Conservation (phyloP, 1,140 invertebrate species). For the Cotesia vestalis region DNA sequence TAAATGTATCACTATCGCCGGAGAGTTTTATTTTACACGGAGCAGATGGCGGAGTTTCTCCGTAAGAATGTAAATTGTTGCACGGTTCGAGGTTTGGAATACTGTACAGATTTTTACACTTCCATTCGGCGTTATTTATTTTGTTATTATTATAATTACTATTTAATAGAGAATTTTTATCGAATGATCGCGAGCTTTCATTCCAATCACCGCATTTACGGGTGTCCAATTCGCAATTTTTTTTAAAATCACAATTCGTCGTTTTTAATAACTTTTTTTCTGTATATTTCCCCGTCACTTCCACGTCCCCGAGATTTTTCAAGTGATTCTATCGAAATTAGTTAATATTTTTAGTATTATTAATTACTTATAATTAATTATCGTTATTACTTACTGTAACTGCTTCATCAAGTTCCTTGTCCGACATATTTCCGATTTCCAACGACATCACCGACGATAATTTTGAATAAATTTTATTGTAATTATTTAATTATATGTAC, state of each 20-base stretch:
- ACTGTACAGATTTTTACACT: slow-evolving; percentile 47
- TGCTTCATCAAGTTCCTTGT: slow-evolving; percentile 30
- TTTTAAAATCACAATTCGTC: slow-evolving; percentile 4
- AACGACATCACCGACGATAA: slow-evolving; percentile 6
- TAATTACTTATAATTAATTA: background rate
- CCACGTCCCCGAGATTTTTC: slow-evolving; percentile 25
- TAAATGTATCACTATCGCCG: too few species aligned
- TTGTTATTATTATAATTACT: too few species aligned
- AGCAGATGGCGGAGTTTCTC: background rate
- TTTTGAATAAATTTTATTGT: slow-evolving; percentile 11
- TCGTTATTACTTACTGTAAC: slow-evolving; percentile 6
- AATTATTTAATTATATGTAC: background rate
- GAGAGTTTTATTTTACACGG: too few species aligned
- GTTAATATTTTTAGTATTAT: slow-evolving; percentile 8
- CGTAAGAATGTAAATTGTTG: background rate
- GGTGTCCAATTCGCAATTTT: background rate
- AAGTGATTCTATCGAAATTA: slow-evolving; percentile 22
- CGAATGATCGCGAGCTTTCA: background rate
- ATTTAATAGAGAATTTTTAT: background rate
- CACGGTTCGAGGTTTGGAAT: slow-evolving; percentile 36
- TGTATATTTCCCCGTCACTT: slow-evolving; percentile 13
- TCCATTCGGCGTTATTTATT: slow-evolving; percentile 36
- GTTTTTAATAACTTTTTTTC: slow-evolving; percentile 6
- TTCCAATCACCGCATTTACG: slow-evolving; percentile 29
- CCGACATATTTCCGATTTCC: slow-evolving; percentile 23